Percentiles rank a stretch among this genome's conserved stretches.
phyloP scores from a whole-genome alignment of 2,888 invertebrate genomes.

The Cepaea hortensis region DNA sequence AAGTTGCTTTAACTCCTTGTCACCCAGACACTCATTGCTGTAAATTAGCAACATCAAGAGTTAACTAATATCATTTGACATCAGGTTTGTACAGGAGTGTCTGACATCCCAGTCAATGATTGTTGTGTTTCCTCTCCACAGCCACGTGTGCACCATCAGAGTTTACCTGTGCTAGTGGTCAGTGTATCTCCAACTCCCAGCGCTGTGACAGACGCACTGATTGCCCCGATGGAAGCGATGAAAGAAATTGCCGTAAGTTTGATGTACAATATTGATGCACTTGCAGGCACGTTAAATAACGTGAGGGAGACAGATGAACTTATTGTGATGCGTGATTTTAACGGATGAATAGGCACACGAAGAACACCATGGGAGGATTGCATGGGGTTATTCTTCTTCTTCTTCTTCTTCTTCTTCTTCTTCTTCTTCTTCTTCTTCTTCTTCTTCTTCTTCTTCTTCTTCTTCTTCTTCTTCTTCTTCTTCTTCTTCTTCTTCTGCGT shows the following conservation, averaged over 20 bases:
- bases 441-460: neutral
- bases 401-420: neutral
- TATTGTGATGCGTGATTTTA: no score
- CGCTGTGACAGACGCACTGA: slow-evolving; percentile 85
- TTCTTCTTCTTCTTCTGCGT: neutral
- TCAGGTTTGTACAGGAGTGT: no score
- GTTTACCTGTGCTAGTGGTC: slow-evolving; percentile 80
- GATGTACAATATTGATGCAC: no score
- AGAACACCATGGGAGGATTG: no score
- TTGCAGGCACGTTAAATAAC: no score
- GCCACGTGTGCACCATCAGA: slow-evolving; percentile 80
- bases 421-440: neutral
- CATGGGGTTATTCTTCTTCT: neutral
- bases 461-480: neutral
- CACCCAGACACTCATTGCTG: no score
- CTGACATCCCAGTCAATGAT: no score
- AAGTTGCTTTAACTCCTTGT: no score
- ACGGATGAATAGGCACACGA: no score
- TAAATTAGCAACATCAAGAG: no score
- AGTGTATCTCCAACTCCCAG: slow-evolving; percentile 77
- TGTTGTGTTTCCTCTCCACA: neutral
- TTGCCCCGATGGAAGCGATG: slow-evolving; percentile 86
- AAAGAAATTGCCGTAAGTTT: slow-evolving; percentile 81
- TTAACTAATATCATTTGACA: no score
- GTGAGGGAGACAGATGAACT: no score